phyloP scores from a whole-genome alignment of 1,140 invertebrate species.

The Temnothorax longispinosus region DNA sequence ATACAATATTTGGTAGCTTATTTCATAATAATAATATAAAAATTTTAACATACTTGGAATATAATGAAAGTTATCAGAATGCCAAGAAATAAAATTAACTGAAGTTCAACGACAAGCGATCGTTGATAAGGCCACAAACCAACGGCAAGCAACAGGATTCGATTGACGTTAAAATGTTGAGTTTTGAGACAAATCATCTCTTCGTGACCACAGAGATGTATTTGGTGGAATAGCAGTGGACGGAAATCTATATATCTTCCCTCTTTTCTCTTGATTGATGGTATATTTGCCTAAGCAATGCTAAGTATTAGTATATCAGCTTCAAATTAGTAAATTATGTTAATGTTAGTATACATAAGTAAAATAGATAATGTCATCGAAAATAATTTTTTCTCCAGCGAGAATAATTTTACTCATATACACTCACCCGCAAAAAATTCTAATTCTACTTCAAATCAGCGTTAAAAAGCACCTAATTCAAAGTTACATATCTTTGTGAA shows the following conservation, averaged over 20 bases:
- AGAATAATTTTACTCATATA: too few relatives aligned
- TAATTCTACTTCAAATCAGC: too few relatives aligned
- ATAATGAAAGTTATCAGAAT: neutral
- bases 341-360: neutral
- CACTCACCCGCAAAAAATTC: too few relatives aligned
- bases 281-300: too few relatives aligned
- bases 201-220: neutral
- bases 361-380: neutral
- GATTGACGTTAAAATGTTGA: neutral
- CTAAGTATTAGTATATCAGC: neutral
- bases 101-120: neutral
- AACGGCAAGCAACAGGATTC: neutral
- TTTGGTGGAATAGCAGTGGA: neutral
- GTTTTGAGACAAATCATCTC: constrained; percentile 11
- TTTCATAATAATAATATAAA: neutral
- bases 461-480: too few relatives aligned
- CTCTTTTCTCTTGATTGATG: neutral
- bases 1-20: neutral
- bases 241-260: neutral
- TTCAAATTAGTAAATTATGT: neutral
- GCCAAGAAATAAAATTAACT: constrained; percentile 1
- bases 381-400: too few relatives aligned
- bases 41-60: neutral
- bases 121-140: too few relatives aligned
- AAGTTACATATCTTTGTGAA: too few relatives aligned